Evolutionary conservation across 2,888 invertebrate species (phyloP), one percentile per base, ranked within the genome.

Genomic region (Noctua comes): DNA sequence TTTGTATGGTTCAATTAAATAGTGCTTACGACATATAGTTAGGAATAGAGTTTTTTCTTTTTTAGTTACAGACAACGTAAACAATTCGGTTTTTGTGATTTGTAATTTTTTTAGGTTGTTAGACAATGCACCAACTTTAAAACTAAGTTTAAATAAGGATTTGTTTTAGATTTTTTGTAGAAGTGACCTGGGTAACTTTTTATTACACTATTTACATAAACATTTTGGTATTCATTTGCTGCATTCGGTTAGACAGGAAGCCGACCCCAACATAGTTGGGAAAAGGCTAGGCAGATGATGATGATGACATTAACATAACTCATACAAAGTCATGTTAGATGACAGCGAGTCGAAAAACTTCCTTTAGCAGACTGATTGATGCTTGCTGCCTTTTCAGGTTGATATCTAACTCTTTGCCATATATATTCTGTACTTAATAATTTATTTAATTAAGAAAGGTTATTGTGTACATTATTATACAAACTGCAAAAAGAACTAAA

Each of bases 1-100:
- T 88, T 87, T 88, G 81, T 80, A 2, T 13, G 18, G 46, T 80
- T 75, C 81, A 83, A 84, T 88, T 84, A 83, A 57, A 82, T 84
- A 83, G 80, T 76, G 78, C 83, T 88, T 85, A 83, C 46, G 68
- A 82, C 46, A 65, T 73, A 59, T 54, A 64, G 46, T 46, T 81
- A 77, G 64, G 68, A 46, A 64, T 36, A n/a, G 36, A 59, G 40
- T 46, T 79, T 83, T 36, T 83, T 68, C 68, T 68, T 82, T 73
- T 68, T 72, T 65, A 46, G 24, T 18, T 4, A 2, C n/a, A n/a
- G 10, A 5, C 31, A 27, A 54, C 27, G 21, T 36, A 43, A 74
- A 59, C 59, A 27, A 68, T 0, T n/a, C 13, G 7, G 21, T 18
- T 71, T 77, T 77, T 62, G 71, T 27, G 0, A 46, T 1, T 46